Evolutionary conservation across 2,797 vertebrate species (phyloP).

Genomic region (Hemibagrus guttatus): DNA sequence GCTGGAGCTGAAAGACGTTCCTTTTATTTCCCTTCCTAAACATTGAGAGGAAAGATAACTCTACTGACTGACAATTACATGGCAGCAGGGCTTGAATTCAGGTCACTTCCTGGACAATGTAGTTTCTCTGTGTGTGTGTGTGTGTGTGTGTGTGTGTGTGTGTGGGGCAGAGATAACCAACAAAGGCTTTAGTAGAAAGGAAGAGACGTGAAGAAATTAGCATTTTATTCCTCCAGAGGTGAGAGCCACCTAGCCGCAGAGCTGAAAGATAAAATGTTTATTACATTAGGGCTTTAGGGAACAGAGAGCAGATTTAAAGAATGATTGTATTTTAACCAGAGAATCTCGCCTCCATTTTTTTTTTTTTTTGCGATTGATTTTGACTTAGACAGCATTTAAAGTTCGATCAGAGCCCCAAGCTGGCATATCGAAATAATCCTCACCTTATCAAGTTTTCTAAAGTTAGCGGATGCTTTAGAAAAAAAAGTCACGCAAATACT

Average conservation of each 20-base stretch:
- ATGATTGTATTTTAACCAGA: constrained; percentile 62
- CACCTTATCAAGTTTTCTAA: constrained; percentile 33
- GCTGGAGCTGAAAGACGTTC: constrained; percentile 1
- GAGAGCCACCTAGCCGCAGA: constrained; percentile 36
- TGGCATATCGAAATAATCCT: constrained; percentile 44
- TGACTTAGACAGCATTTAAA: constrained; percentile 49
- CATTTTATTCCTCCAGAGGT: constrained; percentile 55
- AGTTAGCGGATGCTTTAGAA: neutral
- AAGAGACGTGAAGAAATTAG: constrained; percentile 47
- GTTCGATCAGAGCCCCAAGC: constrained; percentile 43
- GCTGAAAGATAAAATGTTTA: constrained; percentile 63
- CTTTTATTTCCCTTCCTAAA: constrained; percentile 19
- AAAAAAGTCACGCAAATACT: neutral
- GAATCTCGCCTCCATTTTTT: constrained; percentile 48
- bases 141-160: constrained; percentile 29
- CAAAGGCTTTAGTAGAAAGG: constrained; percentile 11
- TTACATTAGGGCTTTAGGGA: constrained; percentile 65
- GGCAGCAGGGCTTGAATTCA: constrained; percentile 29
- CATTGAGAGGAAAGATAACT: constrained; percentile 34
- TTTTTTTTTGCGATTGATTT: constrained; percentile 50
- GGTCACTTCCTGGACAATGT: constrained; percentile 46
- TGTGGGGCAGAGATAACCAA: constrained; percentile 29
- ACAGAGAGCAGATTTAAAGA: constrained; percentile 58
- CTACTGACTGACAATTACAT: constrained; percentile 56
- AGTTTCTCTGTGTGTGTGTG: constrained; percentile 20